phyloP scores from a whole-genome alignment of 2,888 invertebrate species.

The Geophilus truncorum region DNA sequence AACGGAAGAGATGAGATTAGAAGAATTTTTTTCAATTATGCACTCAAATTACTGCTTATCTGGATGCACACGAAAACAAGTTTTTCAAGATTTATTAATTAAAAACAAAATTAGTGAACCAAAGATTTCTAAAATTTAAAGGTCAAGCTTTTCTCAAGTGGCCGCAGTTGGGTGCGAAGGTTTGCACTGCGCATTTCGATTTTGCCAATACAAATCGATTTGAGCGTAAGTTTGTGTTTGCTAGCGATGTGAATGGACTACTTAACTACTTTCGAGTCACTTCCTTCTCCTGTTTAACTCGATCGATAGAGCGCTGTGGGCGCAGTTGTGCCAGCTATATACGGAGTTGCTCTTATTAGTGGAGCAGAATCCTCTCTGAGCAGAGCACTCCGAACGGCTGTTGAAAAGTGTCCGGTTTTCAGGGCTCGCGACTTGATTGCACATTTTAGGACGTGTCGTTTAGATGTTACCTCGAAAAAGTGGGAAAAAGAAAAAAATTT shows the following conservation, averaged over 20 bases:
- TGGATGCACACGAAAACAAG: not conserved
- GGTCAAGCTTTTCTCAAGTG: no score
- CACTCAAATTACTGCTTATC: not conserved
- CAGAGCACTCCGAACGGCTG: slow-evolving; percentile 15
- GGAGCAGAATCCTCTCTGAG: slow-evolving; percentile 21
- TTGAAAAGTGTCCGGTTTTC: slow-evolving; percentile 21
- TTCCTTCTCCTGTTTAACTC: not conserved
- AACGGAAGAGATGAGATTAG: not conserved
- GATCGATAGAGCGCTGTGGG: slow-evolving; percentile 23
- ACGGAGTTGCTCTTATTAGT: slow-evolving; percentile 10
- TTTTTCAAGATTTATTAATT: no score
- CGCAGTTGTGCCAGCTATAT: slow-evolving; percentile 13
- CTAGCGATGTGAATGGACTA: slow-evolving; percentile 19
- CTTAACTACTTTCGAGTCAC: slow-evolving; percentile 21
- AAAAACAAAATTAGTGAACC: no score
- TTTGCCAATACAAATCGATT: not conserved
- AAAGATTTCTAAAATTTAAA: no score
- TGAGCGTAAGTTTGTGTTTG: not conserved
- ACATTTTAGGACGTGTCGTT: slow-evolving; percentile 20
- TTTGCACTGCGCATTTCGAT: not conserved
- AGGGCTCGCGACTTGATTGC: not conserved
- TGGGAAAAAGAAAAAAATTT: not conserved
- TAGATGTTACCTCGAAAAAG: not conserved
- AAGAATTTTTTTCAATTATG: not conserved
- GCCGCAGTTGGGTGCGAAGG: not conserved